Conservation (phyloP, 2,888 invertebrate genomes). For the Bhutanitis thaidina region DNA sequence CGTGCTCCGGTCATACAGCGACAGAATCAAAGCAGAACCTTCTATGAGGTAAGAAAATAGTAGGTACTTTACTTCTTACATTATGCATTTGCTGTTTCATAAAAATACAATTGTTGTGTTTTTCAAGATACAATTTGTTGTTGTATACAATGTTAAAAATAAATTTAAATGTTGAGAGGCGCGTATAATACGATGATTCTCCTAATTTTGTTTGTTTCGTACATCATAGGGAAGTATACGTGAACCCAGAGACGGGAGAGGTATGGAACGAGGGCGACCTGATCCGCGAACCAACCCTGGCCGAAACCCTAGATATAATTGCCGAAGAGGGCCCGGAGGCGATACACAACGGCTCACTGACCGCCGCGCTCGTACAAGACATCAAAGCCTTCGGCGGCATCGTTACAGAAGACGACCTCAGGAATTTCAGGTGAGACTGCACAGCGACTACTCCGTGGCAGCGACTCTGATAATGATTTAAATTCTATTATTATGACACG, state of each 20-base stretch:
- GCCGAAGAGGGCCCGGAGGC: conserved; percentile 84
- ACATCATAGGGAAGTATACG: conserved; percentile 70
- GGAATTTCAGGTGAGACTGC: conserved; percentile 81
- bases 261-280: conserved; percentile 82
- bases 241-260: conserved; percentile 81
- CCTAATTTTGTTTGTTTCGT: no score
- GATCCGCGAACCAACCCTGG: conserved; percentile 83
- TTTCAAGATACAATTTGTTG: no score
- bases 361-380: conserved; percentile 83
- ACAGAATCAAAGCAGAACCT: conserved; percentile 78
- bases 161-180: no score
- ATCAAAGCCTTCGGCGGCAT: conserved; percentile 85
- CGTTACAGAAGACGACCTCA: conserved; percentile 88
- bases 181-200: no score
- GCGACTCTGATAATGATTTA: no score
- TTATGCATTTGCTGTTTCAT: no score
- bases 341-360: conserved; percentile 88
- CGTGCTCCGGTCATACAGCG: conserved; percentile 72
- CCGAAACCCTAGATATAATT: conserved; percentile 84
- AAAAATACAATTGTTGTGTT: no score
- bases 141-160: no score
- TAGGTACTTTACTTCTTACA: no score
- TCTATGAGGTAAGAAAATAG: conserved; percentile 69
- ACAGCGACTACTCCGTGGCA: no score
- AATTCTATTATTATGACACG: no score